Percentiles rank a stretch among this genome's conserved stretches.
phyloP scores from a whole-genome alignment of 2,113 vertebrate species.

The Cyphomyrus plagiostoma region DNA sequence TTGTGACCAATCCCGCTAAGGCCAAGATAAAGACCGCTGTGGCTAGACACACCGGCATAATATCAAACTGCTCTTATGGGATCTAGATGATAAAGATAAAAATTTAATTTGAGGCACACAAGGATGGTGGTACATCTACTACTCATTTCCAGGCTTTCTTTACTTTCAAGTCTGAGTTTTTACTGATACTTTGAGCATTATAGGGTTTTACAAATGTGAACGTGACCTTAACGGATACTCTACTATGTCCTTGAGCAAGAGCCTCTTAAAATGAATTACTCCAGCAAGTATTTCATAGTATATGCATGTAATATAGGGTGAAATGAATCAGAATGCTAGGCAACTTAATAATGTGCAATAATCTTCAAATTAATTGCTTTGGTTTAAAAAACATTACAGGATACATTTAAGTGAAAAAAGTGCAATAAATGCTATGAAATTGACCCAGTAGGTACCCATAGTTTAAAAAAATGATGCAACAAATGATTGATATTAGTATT shows the following conservation, averaged over 20 bases:
- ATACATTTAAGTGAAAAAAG: background rate
- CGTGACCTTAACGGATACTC: background rate
- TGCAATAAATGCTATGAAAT: background rate
- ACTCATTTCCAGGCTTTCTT: background rate
- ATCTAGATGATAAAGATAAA: background rate
- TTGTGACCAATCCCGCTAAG: slow-evolving; percentile 4
- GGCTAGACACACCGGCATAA: background rate
- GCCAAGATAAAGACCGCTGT: background rate
- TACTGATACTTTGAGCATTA: background rate
- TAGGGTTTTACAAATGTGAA: background rate
- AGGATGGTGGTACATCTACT: background rate
- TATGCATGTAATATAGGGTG: background rate
- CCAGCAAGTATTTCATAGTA: background rate
- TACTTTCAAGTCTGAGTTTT: background rate
- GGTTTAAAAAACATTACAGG: background rate
- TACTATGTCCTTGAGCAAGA: background rate
- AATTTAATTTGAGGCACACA: background rate
- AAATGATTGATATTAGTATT: background rate
- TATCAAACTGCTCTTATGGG: background rate
- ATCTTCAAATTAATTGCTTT: background rate
- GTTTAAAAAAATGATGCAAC: background rate
- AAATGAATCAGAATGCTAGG: background rate
- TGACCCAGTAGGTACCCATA: background rate
- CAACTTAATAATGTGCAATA: background rate
- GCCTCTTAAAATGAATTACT: background rate